Base-by-base conservation (phyloP, 2,888 invertebrate species). In the Tipula vernalis region DNA sequence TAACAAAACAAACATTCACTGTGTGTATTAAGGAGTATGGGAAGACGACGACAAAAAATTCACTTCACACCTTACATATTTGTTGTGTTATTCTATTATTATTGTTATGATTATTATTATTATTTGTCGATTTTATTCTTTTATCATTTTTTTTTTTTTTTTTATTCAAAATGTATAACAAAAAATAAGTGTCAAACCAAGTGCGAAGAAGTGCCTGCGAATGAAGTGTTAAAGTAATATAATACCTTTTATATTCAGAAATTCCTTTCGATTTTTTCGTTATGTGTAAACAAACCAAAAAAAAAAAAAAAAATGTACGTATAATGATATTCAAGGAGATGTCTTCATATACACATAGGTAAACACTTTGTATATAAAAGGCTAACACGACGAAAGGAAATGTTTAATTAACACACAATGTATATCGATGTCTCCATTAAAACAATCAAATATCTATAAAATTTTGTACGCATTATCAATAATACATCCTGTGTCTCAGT, bases 81-180 rank as follows among this genome's bases (percentile, higher is more conserved):
- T 71, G 28, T 71, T 71, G 28, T 71, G 71, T 28, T 71, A 71
- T 71, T 71, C 71, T 71, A 71, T 71, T 71, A 71, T 71, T 71
- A 71, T 71, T 71, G 71, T 71, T 71, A 71, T 71, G 71, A 71
- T 71, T 71, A 71, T 71, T 71, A 71, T 71, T 71, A 71, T 71
- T 71, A 71, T 71, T 71, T 71, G 71, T 71, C 71, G 28, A 71
- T 71, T 71, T 71, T 28, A 71, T 71, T 71, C 71, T 71, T 71
- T 28, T n/a, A n/a, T n/a, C n/a, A n/a, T n/a, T n/a, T n/a, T n/a
- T n/a, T n/a, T n/a, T n/a, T n/a, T n/a, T n/a, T n/a, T n/a, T n/a
- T n/a, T n/a, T 71, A 28, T 71, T 28, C 28, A 71, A 71, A 71
- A 39, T 6, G 6, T 39, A 39, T 39, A 39, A 39, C 39, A 39